Evolutionary conservation across 2,888 invertebrate species (phyloP).

Genomic region (Plebejus melissa): DNA sequence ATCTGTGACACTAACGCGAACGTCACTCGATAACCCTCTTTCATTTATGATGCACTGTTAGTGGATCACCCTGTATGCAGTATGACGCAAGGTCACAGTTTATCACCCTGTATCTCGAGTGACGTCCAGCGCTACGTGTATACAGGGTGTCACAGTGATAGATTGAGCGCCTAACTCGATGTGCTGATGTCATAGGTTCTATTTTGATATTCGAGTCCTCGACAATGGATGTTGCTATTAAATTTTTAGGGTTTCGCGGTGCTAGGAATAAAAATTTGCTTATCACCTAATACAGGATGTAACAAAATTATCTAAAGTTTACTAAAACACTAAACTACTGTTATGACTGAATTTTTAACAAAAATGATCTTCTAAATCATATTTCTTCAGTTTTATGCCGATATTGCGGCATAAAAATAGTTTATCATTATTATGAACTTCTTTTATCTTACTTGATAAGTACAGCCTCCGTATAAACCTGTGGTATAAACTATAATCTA

Average conservation of each 20-base stretch:
- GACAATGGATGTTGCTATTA: neutral
- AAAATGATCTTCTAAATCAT: no score
- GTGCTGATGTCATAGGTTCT: neutral
- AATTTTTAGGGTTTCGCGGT: neutral
- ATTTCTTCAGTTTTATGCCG: no score
- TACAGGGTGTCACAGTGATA: neutral
- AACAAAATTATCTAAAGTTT: no score
- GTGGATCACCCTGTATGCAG: neutral
- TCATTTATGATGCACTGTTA: neutral
- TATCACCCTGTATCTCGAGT: neutral
- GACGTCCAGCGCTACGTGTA: conserved; percentile 6
- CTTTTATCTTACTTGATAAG: no score
- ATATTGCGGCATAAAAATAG: no score
- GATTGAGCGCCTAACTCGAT: conserved; percentile 3
- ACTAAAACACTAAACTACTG: no score
- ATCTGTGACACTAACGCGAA: no score
- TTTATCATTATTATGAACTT: no score
- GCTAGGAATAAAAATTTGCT: neutral
- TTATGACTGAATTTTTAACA: no score
- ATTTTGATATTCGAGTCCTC: neutral
- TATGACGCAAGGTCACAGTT: neutral
- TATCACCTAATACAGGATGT: neutral
- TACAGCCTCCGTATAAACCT: neutral
- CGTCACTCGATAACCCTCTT: neutral
- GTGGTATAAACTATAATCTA: no score